Percentiles rank a stretch among this genome's conserved stretches.
These are phyloP conservation scores for Bungarus multicinctus DNA, from an alignment of 2,113 vertebrate genomes.

Conservation along the genomic window DNA sequence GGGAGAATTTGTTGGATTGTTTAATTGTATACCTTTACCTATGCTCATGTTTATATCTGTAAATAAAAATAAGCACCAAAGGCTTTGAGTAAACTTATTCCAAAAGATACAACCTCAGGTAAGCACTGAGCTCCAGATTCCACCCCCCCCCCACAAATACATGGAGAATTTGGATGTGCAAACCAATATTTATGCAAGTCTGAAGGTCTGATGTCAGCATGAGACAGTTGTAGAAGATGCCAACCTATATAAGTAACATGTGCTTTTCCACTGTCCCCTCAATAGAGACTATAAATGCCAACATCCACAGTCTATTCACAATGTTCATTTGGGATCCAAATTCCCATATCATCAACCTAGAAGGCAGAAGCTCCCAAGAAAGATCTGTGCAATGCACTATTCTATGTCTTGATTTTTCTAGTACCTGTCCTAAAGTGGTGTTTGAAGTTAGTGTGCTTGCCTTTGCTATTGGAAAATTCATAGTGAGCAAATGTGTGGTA, in stretches of 20 bases:
- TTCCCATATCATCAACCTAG: neutral
- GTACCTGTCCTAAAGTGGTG: neutral
- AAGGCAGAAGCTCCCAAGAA: neutral
- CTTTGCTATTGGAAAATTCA: neutral
- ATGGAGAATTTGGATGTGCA: neutral
- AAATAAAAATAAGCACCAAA: neutral
- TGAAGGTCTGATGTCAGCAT: neutral
- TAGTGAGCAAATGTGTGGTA: neutral
- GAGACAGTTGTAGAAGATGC: neutral
- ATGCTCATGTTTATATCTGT: neutral
- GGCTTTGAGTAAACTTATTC: neutral
- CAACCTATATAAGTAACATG: neutral
- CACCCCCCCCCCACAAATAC: too few species aligned
- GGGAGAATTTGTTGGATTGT: neutral
- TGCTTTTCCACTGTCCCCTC: neutral
- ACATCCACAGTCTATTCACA: neutral
- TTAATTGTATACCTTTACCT: neutral
- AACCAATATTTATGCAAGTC: neutral
- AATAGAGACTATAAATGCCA: neutral
- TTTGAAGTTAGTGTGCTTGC: neutral
- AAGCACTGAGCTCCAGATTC: neutral
- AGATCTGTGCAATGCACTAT: neutral
- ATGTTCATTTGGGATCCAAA: neutral
- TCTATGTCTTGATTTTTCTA: neutral
- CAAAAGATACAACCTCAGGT: neutral